phyloP scores from a whole-genome alignment of 2,888 invertebrate genomes.

The Nyleta sp. region DNA sequence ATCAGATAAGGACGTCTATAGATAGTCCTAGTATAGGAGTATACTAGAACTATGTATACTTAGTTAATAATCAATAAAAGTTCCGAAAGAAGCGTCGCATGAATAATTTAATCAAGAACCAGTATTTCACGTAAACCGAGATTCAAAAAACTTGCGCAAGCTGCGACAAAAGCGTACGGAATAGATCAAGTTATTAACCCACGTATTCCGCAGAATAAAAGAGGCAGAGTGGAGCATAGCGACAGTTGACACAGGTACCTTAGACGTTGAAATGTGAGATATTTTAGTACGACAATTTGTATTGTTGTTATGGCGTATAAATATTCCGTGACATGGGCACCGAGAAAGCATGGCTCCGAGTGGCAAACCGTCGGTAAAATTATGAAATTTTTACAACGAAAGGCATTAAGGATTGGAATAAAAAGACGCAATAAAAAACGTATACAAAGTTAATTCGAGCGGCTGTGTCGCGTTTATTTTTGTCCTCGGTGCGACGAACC shows the following conservation, averaged over 20 bases:
- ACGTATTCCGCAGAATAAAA: slow-evolving; percentile 7
- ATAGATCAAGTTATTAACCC: slow-evolving; percentile 25
- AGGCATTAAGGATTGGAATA: slow-evolving; percentile 11
- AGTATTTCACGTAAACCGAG: too few relatives aligned
- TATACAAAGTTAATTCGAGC: not conserved
- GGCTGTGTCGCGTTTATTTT: not conserved
- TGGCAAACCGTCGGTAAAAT: slow-evolving; percentile 32
- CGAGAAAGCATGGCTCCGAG: slow-evolving; percentile 14
- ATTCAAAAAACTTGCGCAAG: slow-evolving; percentile 5
- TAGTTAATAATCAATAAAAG: too few relatives aligned
- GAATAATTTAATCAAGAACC: too few relatives aligned
- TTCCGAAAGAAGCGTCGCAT: too few relatives aligned
- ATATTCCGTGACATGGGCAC: slow-evolving; percentile 26
- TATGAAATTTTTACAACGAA: slow-evolving; percentile 37
- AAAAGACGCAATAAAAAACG: not conserved
- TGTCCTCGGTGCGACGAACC: not conserved
- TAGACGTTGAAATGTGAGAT: slow-evolving; percentile 47
- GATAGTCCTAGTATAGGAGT: too few relatives aligned
- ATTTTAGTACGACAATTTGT: slow-evolving; percentile 42
- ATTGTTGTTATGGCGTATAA: slow-evolving; percentile 39
- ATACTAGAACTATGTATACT: too few relatives aligned
- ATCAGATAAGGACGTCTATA: too few relatives aligned
- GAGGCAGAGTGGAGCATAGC: not conserved
- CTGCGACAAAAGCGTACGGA: not conserved
- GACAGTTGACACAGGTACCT: slow-evolving; percentile 22